phyloP scores from a whole-genome alignment of 1,140 invertebrate genomes.

The Lordiphosa stackelbergi region DNA sequence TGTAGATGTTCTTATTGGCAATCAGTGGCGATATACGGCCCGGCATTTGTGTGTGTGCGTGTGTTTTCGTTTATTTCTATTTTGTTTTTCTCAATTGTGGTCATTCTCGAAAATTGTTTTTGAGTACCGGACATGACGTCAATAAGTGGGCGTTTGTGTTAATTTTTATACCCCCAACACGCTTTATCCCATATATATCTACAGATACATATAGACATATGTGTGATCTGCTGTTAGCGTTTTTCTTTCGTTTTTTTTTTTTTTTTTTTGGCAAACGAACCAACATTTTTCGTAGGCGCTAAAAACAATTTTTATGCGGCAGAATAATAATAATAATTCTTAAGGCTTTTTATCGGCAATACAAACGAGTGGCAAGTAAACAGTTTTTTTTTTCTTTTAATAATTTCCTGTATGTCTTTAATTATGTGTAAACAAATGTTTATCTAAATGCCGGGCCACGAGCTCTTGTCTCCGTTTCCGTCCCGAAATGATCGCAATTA shows the following conservation, averaged over 20 bases:
- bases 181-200: background rate
- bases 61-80: conserved; percentile 65
- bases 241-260: conserved; percentile 33
- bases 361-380: conserved; percentile 9
- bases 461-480: background rate
- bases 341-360: conserved; percentile 49
- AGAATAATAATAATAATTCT: conserved; percentile 61
- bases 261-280: conserved; percentile 22
- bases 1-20: conserved; percentile 55
- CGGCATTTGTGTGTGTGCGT: background rate
- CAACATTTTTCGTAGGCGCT: conserved; percentile 29
- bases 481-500: conserved; percentile 29
- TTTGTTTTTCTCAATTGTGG: conserved; percentile 75
- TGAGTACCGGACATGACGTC: conserved; percentile 75
- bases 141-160: conserved; percentile 75
- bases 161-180: conserved; percentile 39
- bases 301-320: conserved; percentile 44
- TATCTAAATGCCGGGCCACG: conserved; percentile 24
- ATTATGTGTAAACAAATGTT: conserved; percentile 56
- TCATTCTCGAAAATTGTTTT: conserved; percentile 75
- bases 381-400: conserved; percentile 13
- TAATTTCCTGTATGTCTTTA: conserved; percentile 70
- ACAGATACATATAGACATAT: conserved; percentile 12
- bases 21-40: conserved; percentile 26
- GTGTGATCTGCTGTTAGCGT: conserved; percentile 7